Evolutionary conservation across 2,888 invertebrate genomes (phyloP).

Genomic region (Drosophila neonasuta): DNA sequence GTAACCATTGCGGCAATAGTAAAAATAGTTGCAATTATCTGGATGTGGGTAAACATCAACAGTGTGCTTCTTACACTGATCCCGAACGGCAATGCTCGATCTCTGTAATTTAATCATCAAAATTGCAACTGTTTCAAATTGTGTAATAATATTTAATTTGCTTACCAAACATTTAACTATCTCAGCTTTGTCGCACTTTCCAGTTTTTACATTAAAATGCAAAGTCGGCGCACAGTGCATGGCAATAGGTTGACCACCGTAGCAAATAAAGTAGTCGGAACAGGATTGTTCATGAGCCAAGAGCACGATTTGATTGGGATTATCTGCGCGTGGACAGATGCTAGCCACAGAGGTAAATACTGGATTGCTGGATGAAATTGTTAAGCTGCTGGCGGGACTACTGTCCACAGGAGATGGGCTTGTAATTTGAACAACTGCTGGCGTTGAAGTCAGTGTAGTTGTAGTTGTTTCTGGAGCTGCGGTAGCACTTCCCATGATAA

Average conservation of each 20-base stretch:
- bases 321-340: conserved; percentile 68
- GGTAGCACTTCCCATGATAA: neutral
- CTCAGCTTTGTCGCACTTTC: conserved; percentile 77
- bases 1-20: conserved; percentile 74
- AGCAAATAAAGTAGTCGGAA: conserved; percentile 78
- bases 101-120: conserved; percentile 39
- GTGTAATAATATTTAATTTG: neutral
- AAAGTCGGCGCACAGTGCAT: conserved; percentile 76
- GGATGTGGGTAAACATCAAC: conserved; percentile 78
- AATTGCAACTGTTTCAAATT: too few relatives aligned
- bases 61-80: conserved; percentile 66
- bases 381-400: neutral
- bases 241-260: conserved; percentile 62
- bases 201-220: conserved; percentile 71
- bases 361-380: neutral
- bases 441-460: neutral
- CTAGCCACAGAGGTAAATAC: conserved; percentile 37
- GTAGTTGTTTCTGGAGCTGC: neutral
- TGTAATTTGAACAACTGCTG: neutral
- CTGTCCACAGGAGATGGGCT: neutral
- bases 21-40: conserved; percentile 79
- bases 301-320: conserved; percentile 64
- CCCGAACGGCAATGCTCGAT: conserved; percentile 54
- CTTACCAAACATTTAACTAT: conserved; percentile 75
- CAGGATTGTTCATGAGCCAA: conserved; percentile 71